Conservation (phyloP, 2,113 vertebrate genomes). For the Hydrochoerus hydrochaeris region DNA sequence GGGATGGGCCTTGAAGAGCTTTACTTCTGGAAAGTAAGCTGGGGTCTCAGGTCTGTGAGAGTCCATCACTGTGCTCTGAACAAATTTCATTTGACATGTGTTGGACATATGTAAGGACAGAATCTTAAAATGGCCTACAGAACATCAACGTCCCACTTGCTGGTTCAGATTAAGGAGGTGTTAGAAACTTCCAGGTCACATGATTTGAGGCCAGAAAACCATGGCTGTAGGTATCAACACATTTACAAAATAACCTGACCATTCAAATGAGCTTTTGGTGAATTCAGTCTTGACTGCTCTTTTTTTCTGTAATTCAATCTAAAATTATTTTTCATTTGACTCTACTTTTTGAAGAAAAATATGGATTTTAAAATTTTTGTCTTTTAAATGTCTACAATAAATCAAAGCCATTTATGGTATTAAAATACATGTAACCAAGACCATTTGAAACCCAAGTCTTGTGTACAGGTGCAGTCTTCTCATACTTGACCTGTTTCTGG, state of each 20-base stretch:
- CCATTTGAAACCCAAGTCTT: background rate
- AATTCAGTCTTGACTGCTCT: background rate
- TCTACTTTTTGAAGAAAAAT: conserved; percentile 15
- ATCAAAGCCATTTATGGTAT: background rate
- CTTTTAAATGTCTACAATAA: background rate
- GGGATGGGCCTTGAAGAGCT: background rate
- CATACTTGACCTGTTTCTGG: background rate
- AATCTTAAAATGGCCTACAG: conserved; percentile 58
- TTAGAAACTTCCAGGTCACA: conserved; percentile 23
- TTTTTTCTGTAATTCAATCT: conserved; percentile 20
- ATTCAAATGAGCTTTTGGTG: background rate
- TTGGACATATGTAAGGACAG: conserved; percentile 70
- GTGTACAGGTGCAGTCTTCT: background rate
- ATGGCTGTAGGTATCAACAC: background rate
- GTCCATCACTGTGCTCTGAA: background rate
- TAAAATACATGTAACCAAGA: conserved; percentile 32
- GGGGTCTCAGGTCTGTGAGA: conserved; percentile 50
- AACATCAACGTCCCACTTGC: conserved; percentile 56
- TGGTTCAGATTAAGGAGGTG: conserved; percentile 17
- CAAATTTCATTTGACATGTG: background rate
- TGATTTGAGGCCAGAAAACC: conserved; percentile 45
- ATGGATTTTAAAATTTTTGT: background rate
- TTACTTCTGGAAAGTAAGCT: conserved; percentile 34
- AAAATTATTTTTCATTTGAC: conserved; percentile 38
- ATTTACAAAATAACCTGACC: background rate